phyloP scores from a whole-genome alignment of 2,113 vertebrate species.

The Orcinus orca region DNA sequence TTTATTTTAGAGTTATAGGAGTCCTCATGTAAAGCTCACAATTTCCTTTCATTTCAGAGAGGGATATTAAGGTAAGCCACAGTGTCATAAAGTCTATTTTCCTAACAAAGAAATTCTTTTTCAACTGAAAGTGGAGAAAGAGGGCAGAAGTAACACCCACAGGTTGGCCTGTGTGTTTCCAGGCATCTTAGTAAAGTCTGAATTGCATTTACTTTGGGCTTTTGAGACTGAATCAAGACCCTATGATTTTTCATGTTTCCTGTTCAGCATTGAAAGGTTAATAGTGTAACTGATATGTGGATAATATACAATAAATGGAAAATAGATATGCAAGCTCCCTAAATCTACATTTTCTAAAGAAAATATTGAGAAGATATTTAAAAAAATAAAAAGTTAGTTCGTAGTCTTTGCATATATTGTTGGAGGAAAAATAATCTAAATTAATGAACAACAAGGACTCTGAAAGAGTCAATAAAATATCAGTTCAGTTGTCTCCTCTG shows the following conservation, averaged over 20 bases:
- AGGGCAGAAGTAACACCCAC: background rate
- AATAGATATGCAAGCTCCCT: background rate
- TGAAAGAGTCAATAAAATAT: slow-evolving; percentile 52
- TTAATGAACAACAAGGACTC: slow-evolving; percentile 5
- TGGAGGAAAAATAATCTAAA: slow-evolving; percentile 50
- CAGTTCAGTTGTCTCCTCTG: slow-evolving; percentile 53
- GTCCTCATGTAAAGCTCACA: background rate
- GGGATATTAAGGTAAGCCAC: background rate
- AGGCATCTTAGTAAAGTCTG: background rate
- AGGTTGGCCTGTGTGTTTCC: background rate
- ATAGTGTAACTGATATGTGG: background rate
- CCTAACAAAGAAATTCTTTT: background rate
- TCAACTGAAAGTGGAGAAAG: background rate
- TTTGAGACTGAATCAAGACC: background rate
- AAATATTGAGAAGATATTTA: background rate
- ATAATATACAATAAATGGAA: background rate
- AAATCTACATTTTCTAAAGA: slow-evolving; percentile 17
- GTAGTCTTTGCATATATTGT: background rate
- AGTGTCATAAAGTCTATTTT: background rate
- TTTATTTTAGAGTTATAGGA: background rate
- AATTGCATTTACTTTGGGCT: background rate
- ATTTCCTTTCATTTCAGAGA: background rate
- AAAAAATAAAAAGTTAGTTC: background rate
- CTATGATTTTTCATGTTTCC: background rate
- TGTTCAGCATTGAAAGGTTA: slow-evolving; percentile 46